These are phyloP conservation scores for Tinamus guttatus DNA, from an alignment of 2,113 vertebrate species.

Conservation along the genomic window DNA sequence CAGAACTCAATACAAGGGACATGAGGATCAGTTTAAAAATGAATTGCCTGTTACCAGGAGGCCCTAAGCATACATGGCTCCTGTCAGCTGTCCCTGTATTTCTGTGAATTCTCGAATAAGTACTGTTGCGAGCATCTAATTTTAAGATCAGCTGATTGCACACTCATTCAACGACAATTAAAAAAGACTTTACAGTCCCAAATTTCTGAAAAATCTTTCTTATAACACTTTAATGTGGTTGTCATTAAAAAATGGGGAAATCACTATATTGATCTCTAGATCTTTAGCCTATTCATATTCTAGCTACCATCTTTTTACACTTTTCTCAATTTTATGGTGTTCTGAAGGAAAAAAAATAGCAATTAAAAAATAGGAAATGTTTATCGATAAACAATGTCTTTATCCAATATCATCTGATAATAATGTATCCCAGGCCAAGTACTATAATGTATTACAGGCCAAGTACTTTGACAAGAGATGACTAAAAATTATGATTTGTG, in stretches of 20 bases:
- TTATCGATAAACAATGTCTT: background rate
- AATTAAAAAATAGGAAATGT: background rate
- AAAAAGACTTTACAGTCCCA: background rate
- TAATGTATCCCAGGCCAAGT: too few relatives aligned
- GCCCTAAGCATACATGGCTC: background rate
- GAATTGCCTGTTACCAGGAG: background rate
- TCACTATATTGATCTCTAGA: background rate
- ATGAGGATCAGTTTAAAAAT: background rate
- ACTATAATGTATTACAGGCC: background rate
- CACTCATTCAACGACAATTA: background rate
- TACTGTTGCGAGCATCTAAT: background rate
- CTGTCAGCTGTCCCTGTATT: background rate
- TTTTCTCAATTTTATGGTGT: background rate
- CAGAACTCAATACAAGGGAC: background rate
- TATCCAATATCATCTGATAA: background rate
- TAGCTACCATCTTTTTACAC: background rate
- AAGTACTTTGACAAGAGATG: background rate
- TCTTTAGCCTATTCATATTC: background rate
- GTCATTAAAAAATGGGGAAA: background rate
- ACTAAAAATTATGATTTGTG: background rate
- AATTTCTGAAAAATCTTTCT: background rate
- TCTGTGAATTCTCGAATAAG: background rate
- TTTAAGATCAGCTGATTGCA: background rate
- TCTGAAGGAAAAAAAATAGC: background rate
- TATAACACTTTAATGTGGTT: background rate